Evolutionary conservation across 2,113 vertebrate genomes (phyloP), one percentile per base, ranked within the genome.

Genomic region (Grammomys surdaster): DNA sequence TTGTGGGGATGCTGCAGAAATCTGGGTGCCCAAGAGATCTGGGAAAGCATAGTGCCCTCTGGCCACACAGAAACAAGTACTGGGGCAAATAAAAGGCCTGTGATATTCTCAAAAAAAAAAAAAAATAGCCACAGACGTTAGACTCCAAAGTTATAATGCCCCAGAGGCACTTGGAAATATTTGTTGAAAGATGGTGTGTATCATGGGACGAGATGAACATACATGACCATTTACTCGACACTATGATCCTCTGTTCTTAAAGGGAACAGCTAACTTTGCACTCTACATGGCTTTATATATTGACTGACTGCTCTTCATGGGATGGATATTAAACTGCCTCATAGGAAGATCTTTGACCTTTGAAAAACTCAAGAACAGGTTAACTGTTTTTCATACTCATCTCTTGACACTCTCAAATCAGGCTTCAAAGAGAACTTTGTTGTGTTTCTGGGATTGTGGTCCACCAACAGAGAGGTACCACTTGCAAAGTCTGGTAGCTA

Each of bases 41-140:
- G 40, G 94, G 92, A 85, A 90, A 94, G 95, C 94, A 72, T 91
- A 96, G n/a, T 76, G 43, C 94, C 88, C 95, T 93, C 91, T 63
- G 75, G 95, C 94, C 60, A 95, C 94, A 95, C 94, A 93, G 89
- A 51, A 88, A 95, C 93, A 12, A 98, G 98, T 98, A 94, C 98
- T 98, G 99, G 98, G 98, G 98, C 98, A 98, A 99, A 99, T 99
- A 99, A 99, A 99, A 98, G 98, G 98, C 99, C 98, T 98, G 98
- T 97, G 95, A 96, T 0, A 97, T 92, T 98, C 98, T 98, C 60
- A 78, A 51, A 51, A 51, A 51, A 51, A 51, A 51, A 51, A 51
- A 51, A 51, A 51, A 9, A 1, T 11, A 51, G 51, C 11, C 51
- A 51, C 51, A 51, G 51, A 51, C 10, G 51, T 51, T 51, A 51